Conservation (phyloP, 1,140 invertebrate species). For the Drosophila pectinifera region DNA sequence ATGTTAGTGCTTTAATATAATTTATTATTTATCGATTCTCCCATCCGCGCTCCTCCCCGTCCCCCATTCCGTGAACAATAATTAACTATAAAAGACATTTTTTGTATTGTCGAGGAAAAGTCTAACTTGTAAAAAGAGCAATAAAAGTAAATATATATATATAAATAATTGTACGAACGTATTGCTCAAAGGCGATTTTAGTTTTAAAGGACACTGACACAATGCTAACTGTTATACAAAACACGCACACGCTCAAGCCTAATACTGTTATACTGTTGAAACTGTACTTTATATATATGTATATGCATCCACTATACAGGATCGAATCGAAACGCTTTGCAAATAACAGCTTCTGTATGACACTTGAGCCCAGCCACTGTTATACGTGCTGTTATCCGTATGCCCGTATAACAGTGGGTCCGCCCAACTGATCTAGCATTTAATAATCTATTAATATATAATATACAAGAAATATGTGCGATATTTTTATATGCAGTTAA, state of each 20-base stretch:
- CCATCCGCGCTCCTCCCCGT: not conserved
- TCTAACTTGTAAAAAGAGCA: constrained; percentile 43
- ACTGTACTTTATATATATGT: constrained; percentile 51
- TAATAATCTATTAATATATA: constrained; percentile 20
- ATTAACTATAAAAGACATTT: constrained; percentile 7
- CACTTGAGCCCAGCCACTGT: constrained; percentile 17
- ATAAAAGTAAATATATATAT: not conserved
- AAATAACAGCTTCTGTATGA: constrained; percentile 31
- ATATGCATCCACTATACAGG: constrained; percentile 17
- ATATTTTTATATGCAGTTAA: constrained; percentile 71
- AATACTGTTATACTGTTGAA: constrained; percentile 64
- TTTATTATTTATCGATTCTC: constrained; percentile 60
- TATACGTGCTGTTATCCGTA: not conserved
- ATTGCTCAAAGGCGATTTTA: constrained; percentile 46
- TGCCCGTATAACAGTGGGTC: constrained; percentile 15
- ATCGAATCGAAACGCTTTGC: constrained; percentile 29
- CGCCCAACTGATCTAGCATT: constrained; percentile 33
- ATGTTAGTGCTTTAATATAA: constrained; percentile 81
- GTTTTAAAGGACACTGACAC: constrained; percentile 41
- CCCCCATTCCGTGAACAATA: constrained; percentile 31
- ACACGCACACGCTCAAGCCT: constrained; percentile 42
- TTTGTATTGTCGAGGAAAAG: constrained; percentile 40
- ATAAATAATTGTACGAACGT: constrained; percentile 22
- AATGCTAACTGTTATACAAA: constrained; percentile 73
- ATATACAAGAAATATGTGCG: constrained; percentile 37